Evolutionary conservation across 2,888 invertebrate genomes (phyloP).

Genomic region (Lepidocyrtoides sp.): DNA sequence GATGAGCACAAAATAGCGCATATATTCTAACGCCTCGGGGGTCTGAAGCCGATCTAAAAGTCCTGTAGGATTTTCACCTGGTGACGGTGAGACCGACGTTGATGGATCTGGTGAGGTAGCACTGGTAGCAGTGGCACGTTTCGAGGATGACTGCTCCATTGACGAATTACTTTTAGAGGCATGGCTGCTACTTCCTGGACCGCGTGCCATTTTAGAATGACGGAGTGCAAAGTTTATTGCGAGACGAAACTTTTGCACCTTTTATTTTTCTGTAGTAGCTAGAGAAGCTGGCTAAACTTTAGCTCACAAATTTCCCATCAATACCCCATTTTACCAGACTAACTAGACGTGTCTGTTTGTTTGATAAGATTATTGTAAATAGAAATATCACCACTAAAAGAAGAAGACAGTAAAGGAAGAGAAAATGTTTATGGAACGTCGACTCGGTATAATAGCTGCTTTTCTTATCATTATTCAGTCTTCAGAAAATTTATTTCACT

Average conservation of each 20-base stretch:
- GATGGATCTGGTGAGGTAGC: conserved; percentile 46
- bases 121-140: neutral
- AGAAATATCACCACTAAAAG: too few species aligned
- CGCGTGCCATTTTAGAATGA: conserved; percentile 63
- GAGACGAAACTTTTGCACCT: neutral
- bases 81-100: conserved; percentile 5
- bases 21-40: conserved; percentile 83
- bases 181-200: conserved; percentile 39
- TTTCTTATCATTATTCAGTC: too few species aligned
- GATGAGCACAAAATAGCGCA: conserved; percentile 82
- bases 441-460: too few species aligned
- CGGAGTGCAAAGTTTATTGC: conserved; percentile 35
- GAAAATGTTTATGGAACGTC: too few species aligned
- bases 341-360: too few species aligned
- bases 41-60: conserved; percentile 77
- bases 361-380: too few species aligned
- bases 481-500: too few species aligned
- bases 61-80: conserved; percentile 71
- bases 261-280: neutral
- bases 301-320: too few species aligned
- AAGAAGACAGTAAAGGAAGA: too few species aligned
- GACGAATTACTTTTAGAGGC: conserved; percentile 62
- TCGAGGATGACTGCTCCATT: conserved; percentile 54
- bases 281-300: too few species aligned
- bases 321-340: too few species aligned